Base-by-base conservation (phyloP, 2,888 invertebrate species). In the Meiosimyza platycephala region DNA sequence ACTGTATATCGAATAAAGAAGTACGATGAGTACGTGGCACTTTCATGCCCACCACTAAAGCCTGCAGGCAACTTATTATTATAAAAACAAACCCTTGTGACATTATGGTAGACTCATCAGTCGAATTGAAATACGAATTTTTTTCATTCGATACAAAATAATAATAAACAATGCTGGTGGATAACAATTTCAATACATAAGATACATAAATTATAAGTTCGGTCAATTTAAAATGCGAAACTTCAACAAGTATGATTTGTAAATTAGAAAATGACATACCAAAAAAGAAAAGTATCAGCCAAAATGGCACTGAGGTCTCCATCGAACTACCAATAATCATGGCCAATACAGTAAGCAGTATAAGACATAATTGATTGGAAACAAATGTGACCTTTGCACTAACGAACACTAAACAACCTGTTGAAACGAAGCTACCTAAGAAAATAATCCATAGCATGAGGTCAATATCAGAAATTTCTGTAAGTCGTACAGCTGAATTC, bases 81-180 rank as follows among this genome's bases (percentile, higher is more conserved):
- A 85, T 76, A 48, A 81, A 85, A 4, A 83, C 81, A 60, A 85
- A 85, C 11, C 84, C 85, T 69, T 85, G 85, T 7, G 85, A 83
- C 79, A 84, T 80, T 68, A 85, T 69, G 1, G 84, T 85, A 64
- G 83, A 83, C 40, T 77, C 77, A 47, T 85, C 85, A 16, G 75
- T 78, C 22, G 83, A 77, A 76, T 84, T 85, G 77, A 85, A 85
- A 55, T 83, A 85, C 1, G 84, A 84, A 71, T 85, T 85, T 12
- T 79, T 75, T 2, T 74, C 66, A 72, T 85, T 80, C 2, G 81
- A 77, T 15, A 85, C 84, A 73, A 85, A 85, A 71, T 84, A 85
- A 59, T 80, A 79, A 54, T 82, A 84, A 6, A 85, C 78, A 22
- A 85, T 75, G 50, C 81, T 77, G 13, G 83, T 83, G 72, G 81